Base-by-base conservation (phyloP, 2,113 vertebrate genomes). In the Columba janthina region DNA sequence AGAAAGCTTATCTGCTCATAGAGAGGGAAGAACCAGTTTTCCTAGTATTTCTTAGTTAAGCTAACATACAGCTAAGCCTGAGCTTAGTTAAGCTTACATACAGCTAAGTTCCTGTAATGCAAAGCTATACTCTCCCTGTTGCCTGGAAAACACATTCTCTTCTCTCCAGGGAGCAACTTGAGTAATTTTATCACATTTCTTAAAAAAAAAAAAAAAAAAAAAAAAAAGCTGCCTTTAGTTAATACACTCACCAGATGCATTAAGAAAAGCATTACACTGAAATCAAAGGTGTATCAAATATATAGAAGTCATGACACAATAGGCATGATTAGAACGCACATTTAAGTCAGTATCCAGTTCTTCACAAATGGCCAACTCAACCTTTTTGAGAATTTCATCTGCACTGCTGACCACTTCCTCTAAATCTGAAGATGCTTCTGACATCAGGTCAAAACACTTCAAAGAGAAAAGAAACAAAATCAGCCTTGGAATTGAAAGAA, bases 391-490 rank as follows among this genome's bases (percentile, higher is more conserved):
- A 72, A 98, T 92, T 60, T 96, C 95, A 87, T 98, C 97, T 29
- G 89, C 82, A 19, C 87, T 97, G 50, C 7, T 58, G 85, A 95
- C 22, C 50, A 81, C 54, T 72, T 97, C 95, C 46, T 95, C 95
- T 80, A 85, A 86, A 42, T 85, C 88, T 36, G 94, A 85, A 70
- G 96, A 56, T 25, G 64, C 28, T 90, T 97, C 94, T 82, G 94
- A 90, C 10, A 77, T 97, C 38, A 98, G 71, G 75, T 97, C 97
- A 94, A 98, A 98, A 83, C 93, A 97, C 97, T 98, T 72, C 50
- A 85, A 85, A 80, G 32, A 40, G 87, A 60, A 58, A 82, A 71
- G 38, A 3, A 22, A 32, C 11, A 4, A 28, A 71, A 17, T 15
- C 26, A 92, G 13, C 32, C 29, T 75, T 66, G 22, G 20, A 88